Evolutionary conservation across 2,797 vertebrate species (phyloP).

Genomic region (Rhadinocentrus ornatus): DNA sequence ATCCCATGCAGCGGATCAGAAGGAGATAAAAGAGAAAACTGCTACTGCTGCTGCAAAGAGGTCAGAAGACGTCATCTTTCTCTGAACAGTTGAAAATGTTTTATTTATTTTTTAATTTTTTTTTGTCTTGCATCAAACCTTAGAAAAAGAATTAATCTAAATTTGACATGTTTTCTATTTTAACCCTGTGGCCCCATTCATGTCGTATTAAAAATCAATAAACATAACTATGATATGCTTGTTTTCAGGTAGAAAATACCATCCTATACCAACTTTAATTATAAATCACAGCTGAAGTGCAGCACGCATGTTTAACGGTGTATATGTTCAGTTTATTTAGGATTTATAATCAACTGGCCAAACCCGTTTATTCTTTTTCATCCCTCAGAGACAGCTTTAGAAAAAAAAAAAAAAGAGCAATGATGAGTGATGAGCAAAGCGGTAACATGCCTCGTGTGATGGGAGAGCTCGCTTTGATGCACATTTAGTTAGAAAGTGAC

Average conservation of each 20-base stretch:
- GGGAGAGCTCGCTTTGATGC: background rate
- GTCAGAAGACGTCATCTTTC: constrained; percentile 70
- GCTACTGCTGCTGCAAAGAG: constrained; percentile 78
- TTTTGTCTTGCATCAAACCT: background rate
- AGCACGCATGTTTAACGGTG: no score
- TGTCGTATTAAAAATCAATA: background rate
- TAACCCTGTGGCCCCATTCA: no score
- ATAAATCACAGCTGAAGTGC: no score
- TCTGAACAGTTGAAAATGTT: background rate
- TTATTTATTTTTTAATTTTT: fast-evolving
- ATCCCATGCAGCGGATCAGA: constrained; percentile 78
- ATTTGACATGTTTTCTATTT: no score
- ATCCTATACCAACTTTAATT: no score
- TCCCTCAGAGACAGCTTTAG: background rate
- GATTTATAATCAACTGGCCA: background rate
- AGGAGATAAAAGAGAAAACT: constrained; percentile 78
- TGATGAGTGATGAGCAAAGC: background rate
- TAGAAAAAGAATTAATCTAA: background rate
- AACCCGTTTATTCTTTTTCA: no score
- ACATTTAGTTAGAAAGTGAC: background rate
- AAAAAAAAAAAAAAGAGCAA: background rate
- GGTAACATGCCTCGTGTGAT: background rate
- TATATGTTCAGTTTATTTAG: no score
- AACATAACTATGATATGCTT: background rate
- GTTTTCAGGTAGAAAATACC: background rate